Evolutionary conservation across 2,888 invertebrate species (phyloP), one percentile per base, ranked within the genome.

Genomic region (Xestia c-nigrum): DNA sequence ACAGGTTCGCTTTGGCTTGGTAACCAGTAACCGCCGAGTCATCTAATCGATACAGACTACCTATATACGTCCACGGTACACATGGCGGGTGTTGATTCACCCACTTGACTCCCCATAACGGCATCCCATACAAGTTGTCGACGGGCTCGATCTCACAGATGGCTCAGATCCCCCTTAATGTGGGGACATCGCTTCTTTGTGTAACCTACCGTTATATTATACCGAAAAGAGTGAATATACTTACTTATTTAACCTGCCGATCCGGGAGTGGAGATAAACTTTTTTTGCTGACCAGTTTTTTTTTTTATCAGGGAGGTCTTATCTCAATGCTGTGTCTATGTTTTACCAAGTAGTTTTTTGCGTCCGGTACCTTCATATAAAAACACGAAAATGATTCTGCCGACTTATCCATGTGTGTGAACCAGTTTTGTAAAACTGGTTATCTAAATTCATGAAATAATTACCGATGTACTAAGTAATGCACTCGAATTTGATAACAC

Each of bases 111-210:
- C 85, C 87, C 84, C 80, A 82, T 78, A 87, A 86, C 83, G 78
- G 81, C 77, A 84, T 79, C 79, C 78, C 85, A 81, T 87, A 86
- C 77, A 83, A 87, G 85, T 86, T 87, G 85, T 86, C 87, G 87
- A 76, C 87, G 85, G 85, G 84, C 87, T 87, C 84, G 88, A 85
- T 89, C 88, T 85, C 78, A 50, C 87, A 88, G 87, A 90, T 89
- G 89, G 89, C 84, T 77, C 61, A 74, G 88, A 86, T 86, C 90
- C 89, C 87, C 89, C 85, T 86, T 90, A 89, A 89, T 87, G 84
- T 85, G 74, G 85, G 80, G 80, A 82, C 86, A 88, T 84, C 73
- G 85, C 81, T 81, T 85, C 81, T 78, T 84, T 81, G 69, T 84
- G 80, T 83, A 72, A 73, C 80, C 74, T 80, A 73, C 70, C 83